Evolutionary conservation across 2,113 vertebrate species (phyloP).

Genomic region (Corythornis vintsioides): DNA sequence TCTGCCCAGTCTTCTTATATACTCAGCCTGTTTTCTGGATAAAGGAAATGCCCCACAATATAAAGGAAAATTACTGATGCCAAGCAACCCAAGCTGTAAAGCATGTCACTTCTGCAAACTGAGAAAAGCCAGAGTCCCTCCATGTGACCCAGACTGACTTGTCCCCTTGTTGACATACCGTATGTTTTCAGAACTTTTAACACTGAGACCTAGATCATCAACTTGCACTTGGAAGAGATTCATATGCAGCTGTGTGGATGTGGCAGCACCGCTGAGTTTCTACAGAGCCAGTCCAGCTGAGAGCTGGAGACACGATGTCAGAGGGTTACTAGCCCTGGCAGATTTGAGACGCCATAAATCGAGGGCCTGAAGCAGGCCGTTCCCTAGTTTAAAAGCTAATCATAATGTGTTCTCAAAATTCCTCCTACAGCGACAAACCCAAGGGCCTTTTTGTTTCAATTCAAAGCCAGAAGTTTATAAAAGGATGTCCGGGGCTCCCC

Average conservation of each 20-base stretch:
- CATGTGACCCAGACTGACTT: not conserved
- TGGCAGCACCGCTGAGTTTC: too few relatives aligned
- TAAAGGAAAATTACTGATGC: not conserved
- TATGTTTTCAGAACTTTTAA: not conserved
- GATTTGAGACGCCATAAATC: rapidly evolving
- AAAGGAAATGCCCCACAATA: not conserved
- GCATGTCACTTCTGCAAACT: not conserved
- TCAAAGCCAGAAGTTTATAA: not conserved
- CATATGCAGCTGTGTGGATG: rapidly evolving
- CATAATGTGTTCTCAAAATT: not conserved
- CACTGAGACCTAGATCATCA: rapidly evolving
- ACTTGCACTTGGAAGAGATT: not conserved
- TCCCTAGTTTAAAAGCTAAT: not conserved
- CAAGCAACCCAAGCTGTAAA: not conserved
- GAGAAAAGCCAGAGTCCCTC: not conserved
- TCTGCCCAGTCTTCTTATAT: not conserved
- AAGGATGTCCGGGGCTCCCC: rapidly evolving
- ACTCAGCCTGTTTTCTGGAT: not conserved
- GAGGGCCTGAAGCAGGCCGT: not conserved
- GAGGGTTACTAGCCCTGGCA: not conserved
- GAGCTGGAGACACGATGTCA: not conserved
- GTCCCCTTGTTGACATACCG: rapidly evolving
- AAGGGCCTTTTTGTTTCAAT: not conserved
- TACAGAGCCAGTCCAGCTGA: too few relatives aligned
- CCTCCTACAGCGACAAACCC: not conserved